Conservation (phyloP, 2,888 invertebrate species). For the Drosophila paucipuncta region DNA sequence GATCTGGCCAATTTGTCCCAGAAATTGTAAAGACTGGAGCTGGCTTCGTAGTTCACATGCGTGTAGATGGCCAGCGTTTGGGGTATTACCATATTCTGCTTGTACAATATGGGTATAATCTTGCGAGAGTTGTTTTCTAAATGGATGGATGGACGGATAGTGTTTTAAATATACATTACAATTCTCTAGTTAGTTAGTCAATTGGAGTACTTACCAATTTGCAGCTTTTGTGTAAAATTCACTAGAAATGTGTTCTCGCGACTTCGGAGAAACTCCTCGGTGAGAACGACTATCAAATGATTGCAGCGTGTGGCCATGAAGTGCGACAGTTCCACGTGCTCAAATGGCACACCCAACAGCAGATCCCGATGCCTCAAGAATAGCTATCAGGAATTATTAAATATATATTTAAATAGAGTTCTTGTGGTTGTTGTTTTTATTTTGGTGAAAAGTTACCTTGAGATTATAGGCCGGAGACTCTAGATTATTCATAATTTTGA, state of each 20-base stretch:
- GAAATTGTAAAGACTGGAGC: slow-evolving; percentile 88
- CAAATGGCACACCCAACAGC: slow-evolving; percentile 89
- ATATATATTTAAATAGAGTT: not conserved
- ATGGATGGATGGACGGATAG: not conserved
- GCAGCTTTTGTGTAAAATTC: slow-evolving; percentile 92
- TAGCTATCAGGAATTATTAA: slow-evolving; percentile 85
- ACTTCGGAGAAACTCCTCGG: slow-evolving; percentile 91
- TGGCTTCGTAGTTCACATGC: slow-evolving; percentile 87
- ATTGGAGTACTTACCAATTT: slow-evolving; percentile 88
- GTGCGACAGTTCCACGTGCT: slow-evolving; percentile 90
- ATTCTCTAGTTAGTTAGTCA: not conserved
- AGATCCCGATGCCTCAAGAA: slow-evolving; percentile 91
- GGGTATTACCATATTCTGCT: slow-evolving; percentile 88
- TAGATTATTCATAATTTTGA: slow-evolving; percentile 88
- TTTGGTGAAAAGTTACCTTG: slow-evolving; percentile 86
- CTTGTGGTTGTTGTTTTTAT: not conserved
- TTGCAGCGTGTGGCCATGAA: slow-evolving; percentile 92
- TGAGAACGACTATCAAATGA: slow-evolving; percentile 91
- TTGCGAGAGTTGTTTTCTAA: slow-evolving; percentile 88
- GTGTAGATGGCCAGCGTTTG: slow-evolving; percentile 89
- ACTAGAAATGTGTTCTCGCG: slow-evolving; percentile 91
- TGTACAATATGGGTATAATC: slow-evolving; percentile 90
- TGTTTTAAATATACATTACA: not conserved
- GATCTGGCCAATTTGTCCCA: slow-evolving; percentile 90
- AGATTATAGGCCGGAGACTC: slow-evolving; percentile 86